A percentile compares a stretch with the other conserved stretches of the same genome.
Evolutionary conservation across 2,888 invertebrate genomes (phyloP).

Genomic region (Campopleginae sp.): DNA sequence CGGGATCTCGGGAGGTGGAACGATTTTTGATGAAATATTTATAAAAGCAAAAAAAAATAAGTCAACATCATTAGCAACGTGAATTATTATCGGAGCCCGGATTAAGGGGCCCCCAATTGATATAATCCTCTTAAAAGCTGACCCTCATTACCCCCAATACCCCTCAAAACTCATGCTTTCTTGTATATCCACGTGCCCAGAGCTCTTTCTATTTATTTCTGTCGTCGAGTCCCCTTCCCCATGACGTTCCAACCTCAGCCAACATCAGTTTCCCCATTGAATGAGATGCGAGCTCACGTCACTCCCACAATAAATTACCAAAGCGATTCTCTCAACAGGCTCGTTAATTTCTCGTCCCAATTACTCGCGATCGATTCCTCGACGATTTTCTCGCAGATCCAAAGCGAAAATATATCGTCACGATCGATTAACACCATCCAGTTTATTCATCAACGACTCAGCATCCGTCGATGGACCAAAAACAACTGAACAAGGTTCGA

Average conservation of each 20-base stretch:
- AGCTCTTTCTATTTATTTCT: conserved; percentile 61
- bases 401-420: neutral
- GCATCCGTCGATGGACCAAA: no score
- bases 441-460: no score
- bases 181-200: conserved; percentile 64
- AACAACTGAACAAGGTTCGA: no score
- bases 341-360: conserved; percentile 25
- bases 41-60: conserved; percentile 23
- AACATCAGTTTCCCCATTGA: conserved; percentile 12
- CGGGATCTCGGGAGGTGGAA: conserved; percentile 12
- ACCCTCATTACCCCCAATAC: neutral
- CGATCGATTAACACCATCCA: neutral
- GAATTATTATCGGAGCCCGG: conserved; percentile 62
- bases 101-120: conserved; percentile 69
- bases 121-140: conserved; percentile 41
- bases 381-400: neutral
- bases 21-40: conserved; percentile 55
- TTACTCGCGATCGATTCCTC: conserved; percentile 4
- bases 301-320: conserved; percentile 12
- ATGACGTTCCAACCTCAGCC: conserved; percentile 40
- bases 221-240: conserved; percentile 44
- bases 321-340: neutral
- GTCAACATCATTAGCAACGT: conserved; percentile 28
- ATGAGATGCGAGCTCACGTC: conserved; percentile 39
- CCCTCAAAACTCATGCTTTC: neutral